These are phyloP conservation scores for Belonocnema kinseyi DNA, from an alignment of 1,140 invertebrate genomes.

Conservation along the genomic window DNA sequence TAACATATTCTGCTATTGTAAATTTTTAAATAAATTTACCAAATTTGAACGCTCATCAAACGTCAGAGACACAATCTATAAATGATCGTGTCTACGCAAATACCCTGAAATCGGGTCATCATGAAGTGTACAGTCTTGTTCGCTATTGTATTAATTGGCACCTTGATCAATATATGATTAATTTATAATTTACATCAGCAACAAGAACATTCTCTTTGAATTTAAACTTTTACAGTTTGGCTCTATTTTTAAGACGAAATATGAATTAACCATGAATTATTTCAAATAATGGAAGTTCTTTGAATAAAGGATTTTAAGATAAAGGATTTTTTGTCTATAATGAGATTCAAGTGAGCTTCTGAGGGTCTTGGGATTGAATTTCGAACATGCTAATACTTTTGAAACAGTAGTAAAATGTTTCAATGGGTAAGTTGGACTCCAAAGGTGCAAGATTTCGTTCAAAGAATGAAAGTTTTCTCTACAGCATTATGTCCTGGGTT, in stretches of 20 bases:
- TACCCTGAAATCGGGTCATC: too few relatives aligned
- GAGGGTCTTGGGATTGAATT: not conserved
- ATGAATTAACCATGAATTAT: not conserved
- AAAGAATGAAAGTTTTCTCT: constrained; percentile 21
- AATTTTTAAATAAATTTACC: too few relatives aligned
- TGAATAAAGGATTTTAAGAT: not conserved
- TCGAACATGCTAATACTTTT: not conserved
- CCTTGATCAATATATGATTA: not conserved
- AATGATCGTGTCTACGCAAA: too few relatives aligned
- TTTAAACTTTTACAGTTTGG: too few relatives aligned
- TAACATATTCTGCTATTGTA: too few relatives aligned
- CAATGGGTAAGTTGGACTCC: constrained; percentile 4
- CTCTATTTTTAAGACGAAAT: too few relatives aligned
- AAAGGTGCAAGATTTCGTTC: constrained; percentile 16
- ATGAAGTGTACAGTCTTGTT: not conserved
- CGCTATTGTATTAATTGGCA: constrained; percentile 2
- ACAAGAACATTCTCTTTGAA: too few relatives aligned
- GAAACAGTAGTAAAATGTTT: constrained; percentile 8
- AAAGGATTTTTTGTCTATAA: constrained; percentile 7
- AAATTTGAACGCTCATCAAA: too few relatives aligned
- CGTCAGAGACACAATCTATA: too few relatives aligned
- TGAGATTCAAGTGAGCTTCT: constrained; percentile 15
- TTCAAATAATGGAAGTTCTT: not conserved
- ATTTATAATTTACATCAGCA: too few relatives aligned
- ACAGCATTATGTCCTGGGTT: constrained; percentile 8